Conservation (phyloP, 2,888 invertebrate species). For the Eledone cirrhosa region DNA sequence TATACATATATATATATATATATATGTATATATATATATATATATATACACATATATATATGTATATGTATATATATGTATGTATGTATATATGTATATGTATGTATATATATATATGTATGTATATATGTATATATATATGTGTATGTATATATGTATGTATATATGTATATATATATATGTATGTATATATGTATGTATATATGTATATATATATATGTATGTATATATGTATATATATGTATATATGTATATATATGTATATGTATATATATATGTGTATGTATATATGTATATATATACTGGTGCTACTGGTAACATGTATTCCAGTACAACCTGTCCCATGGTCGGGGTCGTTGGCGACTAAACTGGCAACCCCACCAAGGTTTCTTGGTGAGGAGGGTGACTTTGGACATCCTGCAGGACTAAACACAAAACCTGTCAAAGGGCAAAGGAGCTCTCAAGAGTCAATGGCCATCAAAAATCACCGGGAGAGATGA, state of each 20-base stretch:
- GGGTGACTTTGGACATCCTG: too few species aligned
- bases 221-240: neutral
- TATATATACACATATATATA: neutral
- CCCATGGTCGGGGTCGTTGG: too few species aligned
- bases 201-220: neutral
- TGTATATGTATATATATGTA: neutral
- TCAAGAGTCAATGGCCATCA: too few species aligned
- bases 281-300: neutral
- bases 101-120: neutral
- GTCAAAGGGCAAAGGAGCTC: too few species aligned
- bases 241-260: neutral
- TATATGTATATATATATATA: neutral
- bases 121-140: neutral
- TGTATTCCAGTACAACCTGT: too few species aligned
- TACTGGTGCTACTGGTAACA: too few species aligned
- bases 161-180: neutral
- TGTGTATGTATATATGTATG: neutral
- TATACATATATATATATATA: constrained; percentile 7
- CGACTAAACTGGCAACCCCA: too few species aligned
- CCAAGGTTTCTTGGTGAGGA: too few species aligned
- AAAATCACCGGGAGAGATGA: too few species aligned
- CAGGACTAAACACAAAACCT: too few species aligned
- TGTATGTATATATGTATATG: neutral
- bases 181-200: neutral
- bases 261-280: neutral